Evolutionary conservation across 1,140 invertebrate species (phyloP), one percentile per base, ranked within the genome.

Genomic region (Drosophila bifasciata): DNA sequence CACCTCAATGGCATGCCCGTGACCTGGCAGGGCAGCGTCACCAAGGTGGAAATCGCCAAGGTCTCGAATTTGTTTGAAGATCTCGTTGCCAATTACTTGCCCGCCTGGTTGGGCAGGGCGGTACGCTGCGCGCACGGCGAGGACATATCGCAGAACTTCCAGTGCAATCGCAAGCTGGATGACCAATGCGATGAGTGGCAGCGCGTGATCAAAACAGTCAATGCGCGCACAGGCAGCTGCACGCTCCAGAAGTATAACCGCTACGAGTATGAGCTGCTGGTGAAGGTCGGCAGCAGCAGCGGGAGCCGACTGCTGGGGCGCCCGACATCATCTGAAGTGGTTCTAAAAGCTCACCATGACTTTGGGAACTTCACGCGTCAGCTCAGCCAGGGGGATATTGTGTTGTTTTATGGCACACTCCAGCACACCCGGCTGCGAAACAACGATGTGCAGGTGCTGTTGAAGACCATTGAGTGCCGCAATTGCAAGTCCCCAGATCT

Each of bases 21-120:
- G 4, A 93, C 93, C 39, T 96, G 96, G 96, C 94, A 96, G 69
- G 96, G 96, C 32, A 95, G 94, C 74, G 93, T 96, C 0, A 93
- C 93, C 3, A 94, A 95, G 50, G 93, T 96, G 1, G 93, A 93
- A 67, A 89, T 96, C 5, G 93, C 92, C 44, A 93, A 92, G 9
- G 92, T 95, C 1, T 91, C 90, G 15, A 96, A 97, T 77, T 93
- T 92, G 53, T 93, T 94, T 49, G 94, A 92, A 17, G 90, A 92
- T 43, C 71, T 95, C 11, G 90, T 94, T 1, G 83, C 93, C 16
- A 94, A 77, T 46, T 92, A 93, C 86, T 81, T 96, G 17, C 95
- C 95, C 0, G 74, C 90, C 1, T 92, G 93, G 79, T 53, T 96
- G 11, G 92, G 91, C 32, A 91, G 94, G 15, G 91, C 93, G 51